Percentiles rank a stretch among this genome's conserved stretches.
Evolutionary conservation across 2,797 vertebrate species (phyloP).

Genomic region (Lepilemur ruficaudatus): DNA sequence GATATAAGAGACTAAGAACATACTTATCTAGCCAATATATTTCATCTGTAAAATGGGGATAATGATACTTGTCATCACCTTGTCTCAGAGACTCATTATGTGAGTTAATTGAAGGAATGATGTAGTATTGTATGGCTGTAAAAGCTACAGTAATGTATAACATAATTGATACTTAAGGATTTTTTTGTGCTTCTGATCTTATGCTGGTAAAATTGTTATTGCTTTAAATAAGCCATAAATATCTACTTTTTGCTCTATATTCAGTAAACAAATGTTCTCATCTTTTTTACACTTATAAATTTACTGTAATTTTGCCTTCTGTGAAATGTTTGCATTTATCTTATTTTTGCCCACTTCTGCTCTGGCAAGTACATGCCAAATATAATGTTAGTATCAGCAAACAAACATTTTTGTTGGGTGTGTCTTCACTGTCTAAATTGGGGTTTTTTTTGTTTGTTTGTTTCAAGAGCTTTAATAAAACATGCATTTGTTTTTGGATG

Average conservation of each 20-base stretch:
- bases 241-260: constrained; percentile 34
- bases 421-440: constrained; percentile 55
- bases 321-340: constrained; percentile 66
- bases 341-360: constrained; percentile 58
- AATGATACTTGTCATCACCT: constrained; percentile 32
- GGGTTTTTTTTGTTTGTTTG: constrained; percentile 65
- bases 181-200: constrained; percentile 33
- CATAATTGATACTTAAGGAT: constrained; percentile 42
- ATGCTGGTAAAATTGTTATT: constrained; percentile 43
- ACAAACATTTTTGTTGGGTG: constrained; percentile 72
- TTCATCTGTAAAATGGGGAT: constrained; percentile 27
- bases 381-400: constrained; percentile 68
- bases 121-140: neutral
- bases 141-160: constrained; percentile 21
- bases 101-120: constrained; percentile 44
- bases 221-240: constrained; percentile 56
- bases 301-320: constrained; percentile 59
- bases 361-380: constrained; percentile 54
- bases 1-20: neutral
- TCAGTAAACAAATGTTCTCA: constrained; percentile 57
- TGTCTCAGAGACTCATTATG: constrained; percentile 24
- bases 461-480: constrained; percentile 66
- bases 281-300: constrained; percentile 55
- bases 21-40: constrained; percentile 3
- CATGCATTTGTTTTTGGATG: constrained; percentile 53